Base-by-base conservation (phyloP, 2,888 invertebrate species). In the Azorinus chamasolen region DNA sequence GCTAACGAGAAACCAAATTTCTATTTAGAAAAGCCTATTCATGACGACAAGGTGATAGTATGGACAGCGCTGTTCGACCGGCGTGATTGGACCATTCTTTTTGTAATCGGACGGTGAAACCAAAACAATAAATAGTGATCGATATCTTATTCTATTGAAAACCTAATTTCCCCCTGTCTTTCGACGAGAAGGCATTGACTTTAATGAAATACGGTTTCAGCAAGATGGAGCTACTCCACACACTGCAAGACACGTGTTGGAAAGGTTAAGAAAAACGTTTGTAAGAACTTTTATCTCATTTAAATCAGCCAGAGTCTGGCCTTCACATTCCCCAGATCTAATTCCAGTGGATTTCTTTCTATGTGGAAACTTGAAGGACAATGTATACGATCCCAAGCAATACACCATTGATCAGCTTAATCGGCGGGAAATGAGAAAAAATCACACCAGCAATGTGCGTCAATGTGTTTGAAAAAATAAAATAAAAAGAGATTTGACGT, bases 71-170 rank as follows among this genome's bases (percentile, higher is more conserved):
- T 61, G 61, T 18, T 20, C 1, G 1, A 10, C 43, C 16, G 53
- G 65, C 16, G 50, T 65, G 8, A 51, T 58, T 27, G 65, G 65
- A 4, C 65, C 72, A 58, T 72, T 65, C 20, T 72, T n/a, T n/a
- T n/a, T n/a, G n/a, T n/a, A n/a, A n/a, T n/a, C n/a, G n/a, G n/a
- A n/a, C n/a, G n/a, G n/a, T n/a, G n/a, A n/a, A n/a, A n/a, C n/a
- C n/a, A n/a, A n/a, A n/a, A n/a, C n/a, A n/a, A n/a, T n/a, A n/a
- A 72, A 59, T 46, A 65, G 25, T 12, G 58, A 45, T 2, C 51
- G 65, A 0, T 59, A 64, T 41, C 25, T 65, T 1, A 32, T 32
- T 45, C n/a, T 72, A 14, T n/a, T 72, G 18, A 72, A 37, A 45
- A 43, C 16, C 1, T 48, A 50, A 24, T 58, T 57, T 27, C 41